Evolutionary conservation across 2,888 invertebrate species (phyloP), one percentile per base, ranked within the genome.

Genomic region (Drosophila putrida): DNA sequence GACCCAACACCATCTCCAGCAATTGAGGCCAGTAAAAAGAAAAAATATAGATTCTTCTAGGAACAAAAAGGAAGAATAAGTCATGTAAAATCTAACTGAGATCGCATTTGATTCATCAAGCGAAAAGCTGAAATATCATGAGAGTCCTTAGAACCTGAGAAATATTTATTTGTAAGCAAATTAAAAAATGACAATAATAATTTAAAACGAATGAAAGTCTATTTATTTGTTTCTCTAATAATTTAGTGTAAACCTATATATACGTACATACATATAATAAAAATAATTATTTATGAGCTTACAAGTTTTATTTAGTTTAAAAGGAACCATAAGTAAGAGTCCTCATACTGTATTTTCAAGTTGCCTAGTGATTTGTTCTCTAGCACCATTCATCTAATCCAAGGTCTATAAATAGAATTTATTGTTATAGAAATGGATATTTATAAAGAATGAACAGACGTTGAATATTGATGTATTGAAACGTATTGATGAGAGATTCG

Each of bases 31-130:
- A 87, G 8, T 33, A 46, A 86, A 61, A 91, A 90, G 64, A 91
- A 90, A 63, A 90, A 90, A 51, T 90, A 82, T 33, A 62, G 90
- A 33, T 90, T 90, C 44, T 91, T 91, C 68, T 86, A 82, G 57
- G 25, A 43, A 6, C 3, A 31, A 13, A 13, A 6, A n/a, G 28
- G 10, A 10, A 4, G 25, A 9, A 11, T 25, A 25, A 25, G 27
- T 35, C 11, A 46, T 33, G 27, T 4, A 11, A 0, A 28, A 50
- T 47, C 38, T 5, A 31, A 4, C 54, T 25, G 13, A 39, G 57
- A 38, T 39, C 36, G 59, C 59, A 60, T 61, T 61, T 61, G 38
- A 25, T 13, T 43, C 20, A 28, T 46, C 27, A 6, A 25, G 39
- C 15, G 4, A 4, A 35, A 49, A 41, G 43, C 10, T 25, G 9